Conservation (phyloP, 2,888 invertebrate genomes). For the Bellardia bayeri region DNA sequence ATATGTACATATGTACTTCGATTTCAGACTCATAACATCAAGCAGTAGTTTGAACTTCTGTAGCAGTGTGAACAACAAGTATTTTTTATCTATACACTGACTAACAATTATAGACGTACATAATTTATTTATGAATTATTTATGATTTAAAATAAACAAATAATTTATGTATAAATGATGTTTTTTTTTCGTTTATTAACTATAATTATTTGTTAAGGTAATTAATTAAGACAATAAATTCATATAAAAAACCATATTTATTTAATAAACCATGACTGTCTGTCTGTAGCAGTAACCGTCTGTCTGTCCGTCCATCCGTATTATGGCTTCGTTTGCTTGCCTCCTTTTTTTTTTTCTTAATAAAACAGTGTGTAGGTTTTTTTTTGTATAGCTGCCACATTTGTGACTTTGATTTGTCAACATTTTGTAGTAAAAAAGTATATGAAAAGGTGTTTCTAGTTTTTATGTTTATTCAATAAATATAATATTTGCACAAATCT, state of each 20-base stretch:
- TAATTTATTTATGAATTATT: conserved; percentile 64
- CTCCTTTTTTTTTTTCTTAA: conserved; percentile 23
- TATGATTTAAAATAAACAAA: conserved; percentile 49
- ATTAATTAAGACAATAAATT: conserved; percentile 61
- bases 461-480: conserved; percentile 35
- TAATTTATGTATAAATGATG: conserved; percentile 35
- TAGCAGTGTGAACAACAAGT: conserved; percentile 32
- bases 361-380: conserved; percentile 56
- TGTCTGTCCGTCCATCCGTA: background rate
- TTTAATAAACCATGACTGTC: conserved; percentile 34
- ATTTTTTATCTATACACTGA: conserved; percentile 8
- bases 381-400: conserved; percentile 1
- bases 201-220: conserved; percentile 65
- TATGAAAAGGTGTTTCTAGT: conserved; percentile 43
- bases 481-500: background rate
- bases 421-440: conserved; percentile 19
- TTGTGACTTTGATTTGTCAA: conserved; percentile 58
- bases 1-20: background rate
- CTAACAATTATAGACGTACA: conserved; percentile 24
- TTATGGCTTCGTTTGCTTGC: conserved; percentile 32
- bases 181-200: conserved; percentile 47
- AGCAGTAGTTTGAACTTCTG: conserved; percentile 35
- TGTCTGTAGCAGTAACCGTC: background rate
- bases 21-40: conserved; percentile 9
- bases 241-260: conserved; percentile 21